Evolutionary conservation across 2,113 vertebrate genomes (phyloP).

Genomic region (Diadophis punctatus): DNA sequence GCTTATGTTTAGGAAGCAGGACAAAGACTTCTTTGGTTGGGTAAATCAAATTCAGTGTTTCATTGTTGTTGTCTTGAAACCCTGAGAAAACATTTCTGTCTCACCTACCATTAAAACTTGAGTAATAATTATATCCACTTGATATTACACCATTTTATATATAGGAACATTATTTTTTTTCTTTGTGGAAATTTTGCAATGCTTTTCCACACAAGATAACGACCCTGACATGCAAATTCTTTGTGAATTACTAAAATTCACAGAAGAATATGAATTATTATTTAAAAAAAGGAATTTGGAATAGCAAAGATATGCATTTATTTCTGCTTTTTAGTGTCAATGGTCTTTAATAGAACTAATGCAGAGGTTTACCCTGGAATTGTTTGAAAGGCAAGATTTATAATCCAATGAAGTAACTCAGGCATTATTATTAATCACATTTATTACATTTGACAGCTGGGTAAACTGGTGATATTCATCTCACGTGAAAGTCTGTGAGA

Average conservation of each 20-base stretch:
- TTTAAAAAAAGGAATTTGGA: not conserved
- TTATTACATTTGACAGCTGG: not conserved
- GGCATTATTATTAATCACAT: not conserved
- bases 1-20: rapidly evolving
- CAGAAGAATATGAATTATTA: not conserved
- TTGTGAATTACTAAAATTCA: not conserved
- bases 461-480: not conserved
- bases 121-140: not conserved
- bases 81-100: not conserved
- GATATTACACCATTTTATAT: not conserved
- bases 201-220: not conserved
- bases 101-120: not conserved
- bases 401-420: not conserved
- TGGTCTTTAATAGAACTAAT: not conserved
- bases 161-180: not conserved
- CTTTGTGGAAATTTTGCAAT: not conserved
- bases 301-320: not conserved
- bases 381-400: not conserved
- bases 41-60: not conserved
- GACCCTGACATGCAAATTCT: not conserved
- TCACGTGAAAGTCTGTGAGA: not conserved
- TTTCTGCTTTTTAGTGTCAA: not conserved
- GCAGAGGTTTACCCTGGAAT: not conserved
- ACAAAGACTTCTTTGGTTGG: not conserved
- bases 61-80: not conserved